Conservation (phyloP, 2,888 invertebrate genomes). For the Caenorhabditis wallacei region DNA sequence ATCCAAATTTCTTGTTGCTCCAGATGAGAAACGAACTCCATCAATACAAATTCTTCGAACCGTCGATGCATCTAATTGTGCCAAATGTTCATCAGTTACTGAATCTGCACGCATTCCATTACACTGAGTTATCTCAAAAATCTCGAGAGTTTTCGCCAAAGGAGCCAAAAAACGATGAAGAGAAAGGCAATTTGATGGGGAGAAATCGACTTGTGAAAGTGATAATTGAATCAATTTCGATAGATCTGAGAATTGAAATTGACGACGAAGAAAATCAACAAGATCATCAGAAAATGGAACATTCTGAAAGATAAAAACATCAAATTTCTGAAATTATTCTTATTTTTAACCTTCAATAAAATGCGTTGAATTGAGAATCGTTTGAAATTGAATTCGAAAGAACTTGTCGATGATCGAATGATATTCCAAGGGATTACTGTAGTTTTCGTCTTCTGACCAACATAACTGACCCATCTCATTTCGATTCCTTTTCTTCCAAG, state of each 20-base stretch:
- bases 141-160: constrained; percentile 55
- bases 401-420: constrained; percentile 13
- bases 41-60: constrained; percentile 67
- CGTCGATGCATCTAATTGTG: constrained; percentile 61
- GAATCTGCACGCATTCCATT: constrained; percentile 65
- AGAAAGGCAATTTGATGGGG: constrained; percentile 64
- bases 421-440: constrained; percentile 53
- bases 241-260: constrained; percentile 59
- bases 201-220: constrained; percentile 66
- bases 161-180: constrained; percentile 68
- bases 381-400: constrained; percentile 62
- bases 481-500: constrained; percentile 62
- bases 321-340: no score
- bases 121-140: constrained; percentile 65
- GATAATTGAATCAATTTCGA: constrained; percentile 61
- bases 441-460: constrained; percentile 54
- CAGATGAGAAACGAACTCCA: constrained; percentile 59
- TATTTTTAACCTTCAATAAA: constrained; percentile 66
- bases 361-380: constrained; percentile 67
- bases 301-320: constrained; percentile 60
- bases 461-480: constrained; percentile 68
- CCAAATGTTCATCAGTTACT: constrained; percentile 68
- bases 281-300: constrained; percentile 63
- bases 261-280: constrained; percentile 66
- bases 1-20: constrained; percentile 43